Base-by-base conservation (phyloP, 2,113 vertebrate genomes). In the Acanthisitta chloris region DNA sequence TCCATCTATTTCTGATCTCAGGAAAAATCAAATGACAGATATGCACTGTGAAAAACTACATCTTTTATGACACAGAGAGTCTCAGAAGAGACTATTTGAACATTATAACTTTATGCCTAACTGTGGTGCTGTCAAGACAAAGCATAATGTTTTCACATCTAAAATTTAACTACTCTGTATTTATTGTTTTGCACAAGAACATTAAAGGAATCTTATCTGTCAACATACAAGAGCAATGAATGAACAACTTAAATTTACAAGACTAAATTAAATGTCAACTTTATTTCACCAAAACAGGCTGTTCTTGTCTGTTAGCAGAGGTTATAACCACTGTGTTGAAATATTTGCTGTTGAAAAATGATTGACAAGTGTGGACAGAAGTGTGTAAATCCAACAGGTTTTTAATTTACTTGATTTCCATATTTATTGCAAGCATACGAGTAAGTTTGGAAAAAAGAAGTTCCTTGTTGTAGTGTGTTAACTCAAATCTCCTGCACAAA, bases 141-240 rank as follows among this genome's bases (percentile, higher is more conserved):
- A 91, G 81, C 57, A 92, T 83, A 84, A 64, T 86, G 40, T 43
- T 87, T 76, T 94, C 80, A 12, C 57, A 65, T 64, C 87, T 86
- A 86, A 91, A 90, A 83, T 93, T 94, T 76, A 88, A 73, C 81
- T 74, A 83, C 46, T n/a, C 25, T 78, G 38, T 91, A 85, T 95
- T 88, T 94, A 91, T 95, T 92, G 92, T 97, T 93, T 78, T 71
- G 36, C 74, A 72, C 42, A 91, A 93, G 85, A 73, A 73, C 69
- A 40, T 96, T 95, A 79, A 88, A 94, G 66, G 78, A 74, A 73
- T 73, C 79, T 34, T 89, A 52, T 85, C 86, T 94, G 92, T 94
- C 91, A 95, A 11, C 51, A 49, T 8, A 64, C 17, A 80, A 82
- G 36, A 62, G 59, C 74, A 92, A 86, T 77, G 79, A 87, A 90